Base-by-base conservation (phyloP, 1,140 invertebrate species). In the Listronotus oregonensis region DNA sequence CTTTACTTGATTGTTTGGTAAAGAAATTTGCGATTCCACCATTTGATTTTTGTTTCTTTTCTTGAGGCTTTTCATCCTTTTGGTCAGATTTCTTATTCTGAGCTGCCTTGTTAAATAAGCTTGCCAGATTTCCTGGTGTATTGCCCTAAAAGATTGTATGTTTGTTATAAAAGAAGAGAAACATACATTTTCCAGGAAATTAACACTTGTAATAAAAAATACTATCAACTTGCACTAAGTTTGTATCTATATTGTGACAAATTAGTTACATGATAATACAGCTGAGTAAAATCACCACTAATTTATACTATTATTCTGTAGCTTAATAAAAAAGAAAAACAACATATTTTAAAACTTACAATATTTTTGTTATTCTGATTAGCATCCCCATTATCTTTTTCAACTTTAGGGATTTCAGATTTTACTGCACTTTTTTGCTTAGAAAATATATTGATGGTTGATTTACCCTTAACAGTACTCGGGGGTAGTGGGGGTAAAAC, bases 31-130 rank as follows among this genome's bases (percentile, higher is more conserved):
- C 46, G 11, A 66, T n/a, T 4, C 64, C 55, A 32, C 18, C 27
- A 12, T 49, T 40, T 32, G 32, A n/a, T 50, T 47, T 64, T 54
- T 15, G 54, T 21, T 55, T 63, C 55, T 40, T 34, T 58, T 27
- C 60, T 40, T 10, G 42, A 15, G 14, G 15, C 18, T 34, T 57
- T 47, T 15, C 17, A 17, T 42, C 55, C n/a, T 14, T 32, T 44
- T 37, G 27, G 44, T 54, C 46, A 32, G 44, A 12, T 55, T 56
- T 61, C 54, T 61, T 66, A 62, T 60, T 43, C 44, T 63, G 27
- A 60, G 67, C 49, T 10, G 47, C 61, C 51, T 71, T 71, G 15
- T 54, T 63, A 64, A 69, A 71, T 15, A 71, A 37, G 12, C 50
- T 65, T 49, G 59, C 32, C 12, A 69, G 66, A 49, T 44, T 55